Conservation (phyloP, 2,797 vertebrate species). For the Hephaestus fuliginosus region DNA sequence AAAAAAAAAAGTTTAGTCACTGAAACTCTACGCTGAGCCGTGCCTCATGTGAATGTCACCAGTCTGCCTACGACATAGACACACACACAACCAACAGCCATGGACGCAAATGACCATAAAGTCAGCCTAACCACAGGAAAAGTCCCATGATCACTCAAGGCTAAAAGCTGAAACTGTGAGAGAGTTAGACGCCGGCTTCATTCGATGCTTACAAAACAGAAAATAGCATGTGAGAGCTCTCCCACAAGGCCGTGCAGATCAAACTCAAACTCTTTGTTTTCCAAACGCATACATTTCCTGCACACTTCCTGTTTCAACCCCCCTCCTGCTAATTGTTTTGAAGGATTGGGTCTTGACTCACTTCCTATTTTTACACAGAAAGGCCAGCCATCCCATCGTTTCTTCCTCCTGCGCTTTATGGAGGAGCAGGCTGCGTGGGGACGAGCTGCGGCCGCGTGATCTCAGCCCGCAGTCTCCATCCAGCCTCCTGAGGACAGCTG, state of each 20-base stretch:
- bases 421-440: slow-evolving; percentile 10
- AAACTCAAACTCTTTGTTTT: slow-evolving; percentile 60
- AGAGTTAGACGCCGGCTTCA: not conserved
- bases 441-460: slow-evolving; percentile 52
- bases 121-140: slow-evolving; percentile 20
- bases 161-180: slow-evolving; percentile 14
- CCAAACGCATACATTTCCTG: slow-evolving; percentile 77
- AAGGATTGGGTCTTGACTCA: slow-evolving; percentile 67
- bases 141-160: slow-evolving; percentile 38
- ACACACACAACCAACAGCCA: not conserved
- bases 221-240: slow-evolving; percentile 17
- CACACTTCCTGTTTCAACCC: slow-evolving; percentile 77
- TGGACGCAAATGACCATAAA: slow-evolving; percentile 1
- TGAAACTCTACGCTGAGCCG: not conserved
- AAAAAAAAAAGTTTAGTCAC: not conserved
- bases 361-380: slow-evolving; percentile 75
- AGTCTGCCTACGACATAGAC: slow-evolving; percentile 17
- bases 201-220: slow-evolving; percentile 14
- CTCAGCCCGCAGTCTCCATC: slow-evolving; percentile 29
- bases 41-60: slow-evolving; percentile 27
- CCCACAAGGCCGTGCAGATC: slow-evolving; percentile 20
- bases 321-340: slow-evolving; percentile 66
- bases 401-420: slow-evolving; percentile 37
- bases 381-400: slow-evolving; percentile 59
- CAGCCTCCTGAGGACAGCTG: slow-evolving; percentile 74